These are phyloP conservation scores for Temnothorax rugatulus DNA, from an alignment of 2,888 invertebrate species.

Conservation along the genomic window DNA sequence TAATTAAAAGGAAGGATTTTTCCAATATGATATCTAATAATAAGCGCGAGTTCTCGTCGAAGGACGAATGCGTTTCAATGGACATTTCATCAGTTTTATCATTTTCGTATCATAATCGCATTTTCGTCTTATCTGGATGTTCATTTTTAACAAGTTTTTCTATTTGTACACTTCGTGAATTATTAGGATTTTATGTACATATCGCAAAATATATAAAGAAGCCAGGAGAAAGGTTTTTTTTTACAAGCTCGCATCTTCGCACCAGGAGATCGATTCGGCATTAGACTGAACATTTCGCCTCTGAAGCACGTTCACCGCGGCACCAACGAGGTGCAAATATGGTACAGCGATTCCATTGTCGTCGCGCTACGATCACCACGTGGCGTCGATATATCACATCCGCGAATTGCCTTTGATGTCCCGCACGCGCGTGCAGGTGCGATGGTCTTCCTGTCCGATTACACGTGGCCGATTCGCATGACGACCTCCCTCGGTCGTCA, in stretches of 20 bases:
- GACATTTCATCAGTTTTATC: neutral
- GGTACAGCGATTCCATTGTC: conserved; percentile 41
- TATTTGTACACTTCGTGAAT: neutral
- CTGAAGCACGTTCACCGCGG: neutral
- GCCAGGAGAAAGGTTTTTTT: neutral
- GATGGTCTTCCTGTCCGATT: conserved; percentile 49
- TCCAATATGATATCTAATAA: conserved; percentile 55
- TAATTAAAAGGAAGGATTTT: conserved; percentile 8
- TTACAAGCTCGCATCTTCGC: neutral
- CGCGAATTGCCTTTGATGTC: conserved; percentile 57
- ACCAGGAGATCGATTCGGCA: neutral
- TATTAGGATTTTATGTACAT: neutral
- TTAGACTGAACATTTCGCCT: neutral
- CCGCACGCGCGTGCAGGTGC: conserved; percentile 42
- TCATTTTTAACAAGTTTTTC: neutral
- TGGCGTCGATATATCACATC: conserved; percentile 37
- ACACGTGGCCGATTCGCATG: conserved; percentile 49
- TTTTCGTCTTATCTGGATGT: neutral
- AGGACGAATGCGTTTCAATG: neutral
- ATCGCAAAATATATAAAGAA: neutral
- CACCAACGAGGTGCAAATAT: conserved; percentile 28
- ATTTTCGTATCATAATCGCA: conserved; percentile 9
- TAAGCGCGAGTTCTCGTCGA: conserved; percentile 20
- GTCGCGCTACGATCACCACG: conserved; percentile 5
- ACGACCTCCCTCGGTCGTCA: conserved; percentile 12